phyloP scores from a whole-genome alignment of 2,797 vertebrate genomes.

The Intellagama lesueurii region DNA sequence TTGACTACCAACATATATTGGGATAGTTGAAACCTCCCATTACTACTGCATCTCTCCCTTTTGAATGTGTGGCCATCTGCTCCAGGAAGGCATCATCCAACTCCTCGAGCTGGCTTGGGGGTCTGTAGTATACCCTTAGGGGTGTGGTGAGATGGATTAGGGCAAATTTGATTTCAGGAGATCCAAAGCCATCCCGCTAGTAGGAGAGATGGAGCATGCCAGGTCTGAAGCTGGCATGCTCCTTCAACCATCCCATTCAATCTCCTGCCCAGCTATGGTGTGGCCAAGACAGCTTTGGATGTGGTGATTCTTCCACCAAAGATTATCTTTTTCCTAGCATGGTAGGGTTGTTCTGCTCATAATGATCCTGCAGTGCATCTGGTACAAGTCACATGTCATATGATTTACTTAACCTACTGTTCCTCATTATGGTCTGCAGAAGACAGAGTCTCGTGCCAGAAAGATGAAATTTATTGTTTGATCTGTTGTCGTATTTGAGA shows the following conservation, averaged over 20 bases:
- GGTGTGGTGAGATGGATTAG: neutral
- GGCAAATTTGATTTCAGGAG: neutral
- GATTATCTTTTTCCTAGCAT: no score
- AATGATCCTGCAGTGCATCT: neutral
- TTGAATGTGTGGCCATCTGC: no score
- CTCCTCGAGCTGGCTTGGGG: no score
- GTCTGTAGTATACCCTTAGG: no score
- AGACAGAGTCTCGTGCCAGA: no score
- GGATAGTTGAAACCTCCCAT: no score
- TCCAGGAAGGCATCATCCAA: no score
- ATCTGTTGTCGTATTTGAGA: no score
- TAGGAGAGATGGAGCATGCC: neutral
- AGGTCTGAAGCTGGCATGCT: neutral
- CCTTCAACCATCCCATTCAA: neutral
- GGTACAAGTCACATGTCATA: neutral
- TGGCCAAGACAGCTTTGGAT: neutral
- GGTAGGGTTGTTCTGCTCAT: neutral
- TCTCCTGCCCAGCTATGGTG: neutral
- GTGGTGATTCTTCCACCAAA: neutral
- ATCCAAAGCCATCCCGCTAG: neutral
- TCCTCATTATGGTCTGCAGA: no score
- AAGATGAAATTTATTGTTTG: no score
- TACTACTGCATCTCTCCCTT: no score
- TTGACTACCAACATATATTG: no score
- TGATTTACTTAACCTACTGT: neutral